Percentiles rank a stretch among this genome's conserved stretches.
Conservation (phyloP, 2,888 invertebrate genomes). For the Rhyacophila evoluta region DNA sequence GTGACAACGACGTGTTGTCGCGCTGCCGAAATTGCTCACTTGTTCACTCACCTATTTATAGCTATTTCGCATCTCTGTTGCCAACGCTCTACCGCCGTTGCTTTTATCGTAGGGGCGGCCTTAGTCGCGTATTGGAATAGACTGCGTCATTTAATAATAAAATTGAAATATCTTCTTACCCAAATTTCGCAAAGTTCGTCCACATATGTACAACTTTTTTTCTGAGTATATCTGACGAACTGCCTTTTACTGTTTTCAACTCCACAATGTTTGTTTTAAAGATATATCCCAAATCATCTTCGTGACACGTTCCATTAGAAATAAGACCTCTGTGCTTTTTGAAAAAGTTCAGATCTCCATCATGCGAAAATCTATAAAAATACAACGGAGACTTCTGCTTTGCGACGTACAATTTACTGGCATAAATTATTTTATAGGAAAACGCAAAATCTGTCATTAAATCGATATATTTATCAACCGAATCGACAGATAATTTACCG, state of each 20-base stretch:
- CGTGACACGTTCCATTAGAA: slow-evolving; percentile 71
- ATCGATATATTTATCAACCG: slow-evolving; percentile 63
- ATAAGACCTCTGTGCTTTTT: slow-evolving; percentile 64
- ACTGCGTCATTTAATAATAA: too few relatives aligned
- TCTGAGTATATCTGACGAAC: slow-evolving; percentile 43
- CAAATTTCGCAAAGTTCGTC: slow-evolving; percentile 54
- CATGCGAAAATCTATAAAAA: slow-evolving; percentile 72
- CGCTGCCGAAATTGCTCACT: too few relatives aligned
- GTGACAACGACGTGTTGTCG: too few relatives aligned
- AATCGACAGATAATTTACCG: slow-evolving; percentile 59
- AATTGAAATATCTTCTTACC: slow-evolving; percentile 48
- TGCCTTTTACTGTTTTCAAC: slow-evolving; percentile 23
- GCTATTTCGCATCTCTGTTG: too few relatives aligned
- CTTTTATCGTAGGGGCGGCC: too few relatives aligned
- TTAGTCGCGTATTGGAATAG: too few relatives aligned
- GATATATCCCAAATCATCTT: slow-evolving; percentile 73
- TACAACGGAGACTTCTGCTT: slow-evolving; percentile 64
- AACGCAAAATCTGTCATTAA: slow-evolving; percentile 69
- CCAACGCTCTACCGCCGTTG: too few relatives aligned
- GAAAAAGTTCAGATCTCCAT: slow-evolving; percentile 68
- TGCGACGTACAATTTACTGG: slow-evolving; percentile 58
- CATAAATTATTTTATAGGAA: slow-evolving; percentile 61
- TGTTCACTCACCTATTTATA: too few relatives aligned
- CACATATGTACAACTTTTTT: slow-evolving; percentile 56
- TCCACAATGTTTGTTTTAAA: slow-evolving; percentile 59